A percentile compares a stretch with the other conserved stretches of the same genome.
Evolutionary conservation across 2,888 invertebrate species (phyloP).

Genomic region (Cataglyphis altisquamis): DNA sequence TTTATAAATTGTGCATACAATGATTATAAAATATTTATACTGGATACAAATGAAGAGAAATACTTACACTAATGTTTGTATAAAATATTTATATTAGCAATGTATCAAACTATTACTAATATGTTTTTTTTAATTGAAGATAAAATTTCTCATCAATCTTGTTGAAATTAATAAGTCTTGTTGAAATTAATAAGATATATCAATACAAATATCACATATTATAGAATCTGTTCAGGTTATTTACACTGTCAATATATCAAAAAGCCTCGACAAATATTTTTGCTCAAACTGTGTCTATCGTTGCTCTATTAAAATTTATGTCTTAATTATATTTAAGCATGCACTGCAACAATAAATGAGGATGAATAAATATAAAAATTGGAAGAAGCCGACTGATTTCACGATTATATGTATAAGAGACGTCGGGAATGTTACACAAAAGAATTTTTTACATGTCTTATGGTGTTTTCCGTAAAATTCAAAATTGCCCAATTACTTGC

Average conservation of each 20-base stretch:
- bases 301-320: constrained; percentile 59
- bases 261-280: constrained; percentile 27
- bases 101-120: too few relatives aligned
- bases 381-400: constrained; percentile 52
- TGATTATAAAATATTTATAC: background rate
- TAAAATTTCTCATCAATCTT: background rate
- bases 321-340: constrained; percentile 63
- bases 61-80: background rate
- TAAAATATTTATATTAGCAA: background rate
- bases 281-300: constrained; percentile 48
- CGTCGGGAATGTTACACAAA: constrained; percentile 60
- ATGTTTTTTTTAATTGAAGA: background rate
- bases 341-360: constrained; percentile 23
- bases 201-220: background rate
- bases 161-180: too few relatives aligned
- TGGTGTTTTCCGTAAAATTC: constrained; percentile 40
- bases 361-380: constrained; percentile 60
- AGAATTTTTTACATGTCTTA: constrained; percentile 59
- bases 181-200: background rate
- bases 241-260: background rate
- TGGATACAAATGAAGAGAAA: background rate
- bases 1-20: background rate
- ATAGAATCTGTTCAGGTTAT: background rate
- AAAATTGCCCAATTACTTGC: constrained; percentile 47
- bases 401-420: constrained; percentile 47